A percentile compares a stretch with the other conserved stretches of the same genome.
Conservation (phyloP, 1,140 invertebrate species). For the Agrilus planipennis region DNA sequence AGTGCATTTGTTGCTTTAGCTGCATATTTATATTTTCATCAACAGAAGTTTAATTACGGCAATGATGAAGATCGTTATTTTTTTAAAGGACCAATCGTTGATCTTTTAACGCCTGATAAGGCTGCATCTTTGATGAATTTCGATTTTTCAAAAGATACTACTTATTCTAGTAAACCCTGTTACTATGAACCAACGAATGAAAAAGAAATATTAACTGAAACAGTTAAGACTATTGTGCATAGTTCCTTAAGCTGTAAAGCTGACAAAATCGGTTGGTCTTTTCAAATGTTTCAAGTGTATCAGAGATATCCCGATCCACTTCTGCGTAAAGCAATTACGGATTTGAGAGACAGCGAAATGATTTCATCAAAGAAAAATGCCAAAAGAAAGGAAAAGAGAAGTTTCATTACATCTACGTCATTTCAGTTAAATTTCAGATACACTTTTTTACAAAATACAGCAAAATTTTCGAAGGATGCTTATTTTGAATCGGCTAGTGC, state of each 20-base stretch:
- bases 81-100: too few species aligned
- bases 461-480: conserved; percentile 14
- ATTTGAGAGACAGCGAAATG: conserved; percentile 45
- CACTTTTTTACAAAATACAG: conserved; percentile 20
- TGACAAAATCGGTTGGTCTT: conserved; percentile 47
- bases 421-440: conserved; percentile 22
- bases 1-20: too few species aligned
- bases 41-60: too few species aligned
- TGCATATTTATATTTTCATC: too few species aligned
- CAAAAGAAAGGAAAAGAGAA: conserved; percentile 6
- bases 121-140: too few species aligned
- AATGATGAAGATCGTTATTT: too few species aligned
- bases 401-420: conserved; percentile 2
- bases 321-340: conserved; percentile 43
- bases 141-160: too few species aligned
- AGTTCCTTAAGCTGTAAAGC: conserved; percentile 48
- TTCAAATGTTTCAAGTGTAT: conserved; percentile 58
- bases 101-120: too few species aligned
- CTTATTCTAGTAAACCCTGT: too few species aligned
- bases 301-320: conserved; percentile 55
- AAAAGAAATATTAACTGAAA: conserved; percentile 37
- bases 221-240: conserved; percentile 42
- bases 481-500: background rate
- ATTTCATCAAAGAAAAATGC: conserved; percentile 38
- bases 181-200: conserved; percentile 18